These are phyloP conservation scores for Scaptomyza montana DNA, from an alignment of 1,140 invertebrate species.

Conservation along the genomic window DNA sequence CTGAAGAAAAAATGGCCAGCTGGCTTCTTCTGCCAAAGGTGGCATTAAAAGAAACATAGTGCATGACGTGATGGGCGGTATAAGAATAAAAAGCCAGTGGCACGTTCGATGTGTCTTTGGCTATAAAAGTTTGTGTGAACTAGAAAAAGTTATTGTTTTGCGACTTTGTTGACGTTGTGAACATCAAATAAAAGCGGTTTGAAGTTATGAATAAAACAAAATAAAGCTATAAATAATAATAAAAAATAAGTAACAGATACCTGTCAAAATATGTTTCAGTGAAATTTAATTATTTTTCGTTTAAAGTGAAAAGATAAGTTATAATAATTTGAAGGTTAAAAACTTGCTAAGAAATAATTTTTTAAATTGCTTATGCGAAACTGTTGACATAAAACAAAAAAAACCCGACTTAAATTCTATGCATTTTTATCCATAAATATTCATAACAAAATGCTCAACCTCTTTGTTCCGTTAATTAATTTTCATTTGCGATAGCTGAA, in stretches of 20 bases:
- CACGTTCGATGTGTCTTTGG: conserved; percentile 7
- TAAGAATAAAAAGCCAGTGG: no score
- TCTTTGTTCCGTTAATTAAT: no score
- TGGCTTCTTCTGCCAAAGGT: conserved; percentile 36
- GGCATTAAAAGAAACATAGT: not conserved
- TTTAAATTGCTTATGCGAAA: no score
- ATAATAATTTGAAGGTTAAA: no score
- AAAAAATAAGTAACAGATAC: conserved; percentile 2
- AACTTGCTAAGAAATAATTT: no score
- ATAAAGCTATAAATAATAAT: conserved; percentile 12
- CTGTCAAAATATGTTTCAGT: not conserved
- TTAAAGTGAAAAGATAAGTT: no score
- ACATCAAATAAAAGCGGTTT: conserved; percentile 16
- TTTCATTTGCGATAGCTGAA: no score
- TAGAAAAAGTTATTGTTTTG: conserved; percentile 23
- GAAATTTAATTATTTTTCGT: not conserved
- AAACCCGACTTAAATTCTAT: no score
- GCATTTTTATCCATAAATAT: no score
- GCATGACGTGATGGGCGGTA: not conserved
- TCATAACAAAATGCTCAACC: no score
- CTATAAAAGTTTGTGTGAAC: conserved; percentile 36
- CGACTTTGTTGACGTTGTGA: not conserved
- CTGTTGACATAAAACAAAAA: no score
- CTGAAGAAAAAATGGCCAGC: conserved; percentile 37
- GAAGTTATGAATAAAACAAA: conserved; percentile 10